Evolutionary conservation across 2,888 invertebrate genomes (phyloP).

Genomic region (Athripsodes cinereus): DNA sequence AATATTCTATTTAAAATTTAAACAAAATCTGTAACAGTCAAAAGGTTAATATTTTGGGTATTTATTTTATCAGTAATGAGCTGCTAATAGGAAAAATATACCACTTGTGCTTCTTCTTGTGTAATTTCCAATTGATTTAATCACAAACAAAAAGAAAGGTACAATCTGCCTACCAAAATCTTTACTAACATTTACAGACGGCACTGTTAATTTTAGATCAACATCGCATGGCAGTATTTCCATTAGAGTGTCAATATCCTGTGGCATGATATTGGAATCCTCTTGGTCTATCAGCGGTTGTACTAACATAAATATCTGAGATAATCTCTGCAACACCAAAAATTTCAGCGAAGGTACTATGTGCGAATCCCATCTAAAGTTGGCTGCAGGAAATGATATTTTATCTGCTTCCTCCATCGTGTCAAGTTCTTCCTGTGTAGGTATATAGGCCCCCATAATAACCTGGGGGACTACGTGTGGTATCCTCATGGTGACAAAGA

Average conservation of each 20-base stretch:
- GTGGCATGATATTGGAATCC: conserved; percentile 40
- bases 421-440: conserved; percentile 24
- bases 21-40: too few relatives aligned
- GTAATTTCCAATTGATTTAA: too few relatives aligned
- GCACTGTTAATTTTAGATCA: conserved; percentile 51
- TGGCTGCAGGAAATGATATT: conserved; percentile 40
- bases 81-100: too few relatives aligned
- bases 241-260: conserved; percentile 53
- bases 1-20: too few relatives aligned
- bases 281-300: conserved; percentile 45
- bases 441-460: conserved; percentile 37
- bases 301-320: conserved; percentile 42
- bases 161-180: background rate
- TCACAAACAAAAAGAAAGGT: background rate
- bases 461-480: conserved; percentile 41
- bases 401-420: conserved; percentile 18
- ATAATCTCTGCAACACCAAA: conserved; percentile 36
- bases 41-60: too few relatives aligned
- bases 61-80: too few relatives aligned
- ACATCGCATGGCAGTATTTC: conserved; percentile 56
- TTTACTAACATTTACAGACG: conserved; percentile 43
- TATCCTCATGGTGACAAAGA: conserved; percentile 39
- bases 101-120: too few relatives aligned
- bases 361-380: conserved; percentile 45
- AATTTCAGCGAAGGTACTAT: conserved; percentile 43